These are phyloP conservation scores for Girardia tigrina DNA, from an alignment of 2,888 invertebrate species.

Conservation along the genomic window DNA sequence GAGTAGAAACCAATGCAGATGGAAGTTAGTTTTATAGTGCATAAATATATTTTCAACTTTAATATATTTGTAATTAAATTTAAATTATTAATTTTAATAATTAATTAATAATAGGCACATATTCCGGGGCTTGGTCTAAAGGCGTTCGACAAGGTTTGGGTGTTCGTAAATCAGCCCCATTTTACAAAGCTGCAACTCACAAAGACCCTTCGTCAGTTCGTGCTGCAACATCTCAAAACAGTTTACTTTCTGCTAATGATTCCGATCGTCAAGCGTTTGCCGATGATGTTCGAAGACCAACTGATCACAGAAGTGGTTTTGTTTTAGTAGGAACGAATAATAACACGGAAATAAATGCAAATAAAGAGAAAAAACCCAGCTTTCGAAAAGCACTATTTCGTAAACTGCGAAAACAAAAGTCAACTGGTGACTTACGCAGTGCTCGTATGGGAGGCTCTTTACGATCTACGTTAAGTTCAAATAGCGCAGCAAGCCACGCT, in stretches of 20 bases:
- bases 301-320: constrained; percentile 89
- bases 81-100: not conserved
- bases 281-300: constrained; percentile 52
- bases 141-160: constrained; percentile 99
- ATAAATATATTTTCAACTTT: no score
- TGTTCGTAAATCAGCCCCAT: constrained; percentile 85
- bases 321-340: constrained; percentile 67
- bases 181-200: constrained; percentile 80
- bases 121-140: constrained; percentile 94
- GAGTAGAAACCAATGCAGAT: constrained; percentile 96
- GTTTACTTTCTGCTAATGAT: constrained; percentile 35
- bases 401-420: constrained; percentile 82
- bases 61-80: no score
- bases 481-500: constrained; percentile 21
- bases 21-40: constrained; percentile 90
- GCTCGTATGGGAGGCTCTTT: constrained; percentile 36
- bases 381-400: constrained; percentile 43
- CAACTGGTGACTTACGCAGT: constrained; percentile 67
- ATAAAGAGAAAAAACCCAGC: constrained; percentile 32
- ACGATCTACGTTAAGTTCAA: constrained; percentile 38
- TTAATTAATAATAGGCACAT: constrained; percentile 45
- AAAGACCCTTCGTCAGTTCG: constrained; percentile 57
- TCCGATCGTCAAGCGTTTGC: constrained; percentile 26
- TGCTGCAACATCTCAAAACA: constrained; percentile 42
- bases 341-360: constrained; percentile 25